phyloP scores from a whole-genome alignment of 1,140 invertebrate species.

The Zaprionus tsacasi region DNA sequence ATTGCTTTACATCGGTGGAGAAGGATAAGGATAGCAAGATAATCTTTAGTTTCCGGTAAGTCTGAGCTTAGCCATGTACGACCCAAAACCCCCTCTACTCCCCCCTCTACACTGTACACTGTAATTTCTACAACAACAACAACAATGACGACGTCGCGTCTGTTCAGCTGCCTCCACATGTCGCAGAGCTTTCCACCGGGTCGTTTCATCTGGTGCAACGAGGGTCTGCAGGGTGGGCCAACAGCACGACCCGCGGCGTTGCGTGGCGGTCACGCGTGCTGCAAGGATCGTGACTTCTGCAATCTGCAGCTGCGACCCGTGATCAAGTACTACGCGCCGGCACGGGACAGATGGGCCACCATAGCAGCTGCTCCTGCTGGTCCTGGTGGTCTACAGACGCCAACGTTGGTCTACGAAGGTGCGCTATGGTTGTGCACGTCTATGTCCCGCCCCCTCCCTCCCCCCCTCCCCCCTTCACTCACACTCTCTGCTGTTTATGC shows the following conservation, averaged over 20 bases:
- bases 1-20: slow-evolving; percentile 92
- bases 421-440: slow-evolving; percentile 70
- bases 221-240: slow-evolving; percentile 82
- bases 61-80: slow-evolving; percentile 6
- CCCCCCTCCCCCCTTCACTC: not conserved
- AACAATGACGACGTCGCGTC: slow-evolving; percentile 13
- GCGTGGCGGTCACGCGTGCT: slow-evolving; percentile 84
- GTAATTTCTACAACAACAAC: not conserved
- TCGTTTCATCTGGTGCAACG: slow-evolving; percentile 87
- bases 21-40: slow-evolving; percentile 86
- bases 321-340: slow-evolving; percentile 68
- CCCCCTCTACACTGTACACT: not conserved
- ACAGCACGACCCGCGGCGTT: slow-evolving; percentile 72
- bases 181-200: slow-evolving; percentile 90
- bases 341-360: not conserved
- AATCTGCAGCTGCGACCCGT: slow-evolving; percentile 85
- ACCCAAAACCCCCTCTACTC: not conserved
- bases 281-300: slow-evolving; percentile 88
- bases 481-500: not conserved
- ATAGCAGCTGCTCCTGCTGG: slow-evolving; percentile 68
- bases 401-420: slow-evolving; percentile 66
- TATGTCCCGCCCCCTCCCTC: slow-evolving; percentile 23
- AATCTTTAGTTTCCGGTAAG: slow-evolving; percentile 90
- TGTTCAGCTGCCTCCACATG: slow-evolving; percentile 88
- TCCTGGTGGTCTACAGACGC: slow-evolving; percentile 9